Conservation (phyloP, 2,113 vertebrate species). For the Coptodon bakossiorum region DNA sequence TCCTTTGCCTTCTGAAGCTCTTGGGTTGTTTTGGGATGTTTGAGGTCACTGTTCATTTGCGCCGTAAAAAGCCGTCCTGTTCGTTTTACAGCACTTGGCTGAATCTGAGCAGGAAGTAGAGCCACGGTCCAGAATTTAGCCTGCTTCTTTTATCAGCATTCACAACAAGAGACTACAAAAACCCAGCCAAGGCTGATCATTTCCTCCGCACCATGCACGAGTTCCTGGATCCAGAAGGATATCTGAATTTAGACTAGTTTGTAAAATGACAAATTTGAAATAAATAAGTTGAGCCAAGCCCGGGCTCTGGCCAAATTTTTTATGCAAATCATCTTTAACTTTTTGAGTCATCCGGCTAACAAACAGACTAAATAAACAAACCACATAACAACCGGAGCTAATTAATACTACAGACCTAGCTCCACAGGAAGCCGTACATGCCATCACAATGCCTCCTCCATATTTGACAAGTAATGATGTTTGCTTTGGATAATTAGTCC, state of each 20-base stretch:
- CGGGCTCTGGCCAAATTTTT: not conserved
- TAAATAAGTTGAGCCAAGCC: not conserved
- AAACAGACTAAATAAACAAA: not conserved
- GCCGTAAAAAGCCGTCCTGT: not conserved
- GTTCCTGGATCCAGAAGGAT: not conserved
- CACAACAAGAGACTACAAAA: not conserved
- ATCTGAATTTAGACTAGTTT: not conserved
- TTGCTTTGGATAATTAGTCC: not conserved
- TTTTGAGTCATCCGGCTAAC: not conserved
- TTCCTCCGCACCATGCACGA: not conserved
- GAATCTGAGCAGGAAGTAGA: not conserved
- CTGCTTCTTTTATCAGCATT: not conserved
- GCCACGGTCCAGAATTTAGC: not conserved
- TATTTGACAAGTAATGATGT: not conserved
- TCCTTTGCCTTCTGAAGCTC: not conserved
- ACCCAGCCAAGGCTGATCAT: not conserved
- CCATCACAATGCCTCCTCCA: not conserved
- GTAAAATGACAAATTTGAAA: not conserved
- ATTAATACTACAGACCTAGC: not conserved
- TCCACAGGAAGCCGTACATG: not conserved
- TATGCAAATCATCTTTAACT: not conserved
- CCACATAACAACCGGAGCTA: not conserved
- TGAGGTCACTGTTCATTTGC: not conserved
- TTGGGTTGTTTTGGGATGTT: not conserved
- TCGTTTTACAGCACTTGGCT: not conserved